Evolutionary conservation across 2,888 invertebrate genomes (phyloP).

Genomic region (Amaurobius ferox): DNA sequence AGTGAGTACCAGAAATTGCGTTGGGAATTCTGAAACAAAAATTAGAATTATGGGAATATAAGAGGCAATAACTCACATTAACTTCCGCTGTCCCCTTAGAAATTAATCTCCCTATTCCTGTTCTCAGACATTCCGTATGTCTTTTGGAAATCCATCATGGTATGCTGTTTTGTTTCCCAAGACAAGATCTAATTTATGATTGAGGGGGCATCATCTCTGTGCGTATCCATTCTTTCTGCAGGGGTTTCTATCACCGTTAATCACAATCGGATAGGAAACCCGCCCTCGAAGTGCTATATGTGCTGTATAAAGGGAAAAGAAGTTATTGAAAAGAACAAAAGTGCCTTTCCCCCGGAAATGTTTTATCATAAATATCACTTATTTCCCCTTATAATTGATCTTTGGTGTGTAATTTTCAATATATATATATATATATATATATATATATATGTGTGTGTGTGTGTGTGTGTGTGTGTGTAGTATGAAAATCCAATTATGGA

Average conservation of each 20-base stretch:
- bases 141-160: conserved; percentile 49
- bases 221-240: background rate
- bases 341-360: background rate
- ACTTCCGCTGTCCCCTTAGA: conserved; percentile 7
- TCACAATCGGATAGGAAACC: conserved; percentile 34
- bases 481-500: too few species aligned
- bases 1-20: too few species aligned
- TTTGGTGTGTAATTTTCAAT: too few species aligned
- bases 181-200: conserved; percentile 59
- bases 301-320: background rate
- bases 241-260: conserved; percentile 42
- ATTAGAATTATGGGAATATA: conserved; percentile 9
- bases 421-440: too few species aligned
- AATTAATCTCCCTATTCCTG: conserved; percentile 20
- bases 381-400: too few species aligned
- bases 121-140: conserved; percentile 39
- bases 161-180: conserved; percentile 53
- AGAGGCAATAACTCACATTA: conserved; percentile 22
- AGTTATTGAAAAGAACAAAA: background rate
- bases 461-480: too few species aligned
- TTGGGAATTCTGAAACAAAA: too few species aligned
- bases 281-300: background rate
- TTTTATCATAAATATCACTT: background rate
- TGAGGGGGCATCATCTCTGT: conserved; percentile 7
- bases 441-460: too few species aligned